Evolutionary conservation across 2,113 vertebrate species (phyloP), one percentile per base, ranked within the genome.

Genomic region (Coreoperca whiteheadi): DNA sequence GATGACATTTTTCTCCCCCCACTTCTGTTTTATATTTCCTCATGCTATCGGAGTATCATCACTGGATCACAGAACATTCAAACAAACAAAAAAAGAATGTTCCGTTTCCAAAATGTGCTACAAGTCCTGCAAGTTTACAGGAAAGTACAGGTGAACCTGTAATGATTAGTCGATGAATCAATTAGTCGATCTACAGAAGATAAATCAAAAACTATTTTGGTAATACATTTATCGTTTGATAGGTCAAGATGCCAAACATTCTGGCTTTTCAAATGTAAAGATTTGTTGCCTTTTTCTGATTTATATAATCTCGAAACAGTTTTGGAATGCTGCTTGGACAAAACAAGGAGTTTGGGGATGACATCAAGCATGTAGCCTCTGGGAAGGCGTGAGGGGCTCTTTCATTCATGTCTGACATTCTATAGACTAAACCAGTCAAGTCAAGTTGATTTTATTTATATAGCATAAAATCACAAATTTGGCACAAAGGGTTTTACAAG

Each of bases 1-100:
- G 61, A 69, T 61, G n/a, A 54, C 64, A 81, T 85, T 78, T 88
- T 60, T 87, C 59, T 53, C 41, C 6, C 21, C 41, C 6, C 21
- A 32, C 21, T 53, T 54, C 6, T 21, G 39, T 41, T 61, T 70
- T 37, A 25, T 25, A n/a, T 74, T 80, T 79, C 46, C 9, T 51
- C 16, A 10, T 57, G 60, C 60, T 63, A 7, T 51, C 71, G 34
- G n/a, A 12, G 46, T 7, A 6, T 72, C 46, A 54, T 41, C 68
- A 34, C 34, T 20, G 23, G 71, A 9, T 0, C 23, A 32, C 39
- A 16, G 6, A 6, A 57, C 11, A 39, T 43, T 54, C 12, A 53
- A 46, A 34, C 6, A 34, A 34, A 34, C 34, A 30, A 67, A 50
- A 34, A 2, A 30, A 67, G 0, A 20, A 5, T 0, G 0, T 18